phyloP scores from a whole-genome alignment of 1,140 invertebrate genomes.

The Artemia franciscana region DNA sequence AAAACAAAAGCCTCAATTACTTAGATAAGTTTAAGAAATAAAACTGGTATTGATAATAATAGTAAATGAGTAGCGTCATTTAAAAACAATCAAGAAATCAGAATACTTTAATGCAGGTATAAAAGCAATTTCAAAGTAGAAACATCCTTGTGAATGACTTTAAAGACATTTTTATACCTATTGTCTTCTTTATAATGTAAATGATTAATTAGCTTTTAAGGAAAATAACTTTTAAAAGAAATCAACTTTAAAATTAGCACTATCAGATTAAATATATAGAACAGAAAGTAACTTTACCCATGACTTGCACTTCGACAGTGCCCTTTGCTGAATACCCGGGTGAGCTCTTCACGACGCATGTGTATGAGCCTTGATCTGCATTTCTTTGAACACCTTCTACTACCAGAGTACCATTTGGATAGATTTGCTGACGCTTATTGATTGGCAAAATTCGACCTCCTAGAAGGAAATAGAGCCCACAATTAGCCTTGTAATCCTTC shows the following conservation, averaged over 20 bases:
- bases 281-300: conserved; percentile 41
- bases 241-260: not conserved
- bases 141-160: too few species aligned
- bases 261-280: not conserved
- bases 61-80: too few species aligned
- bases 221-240: conserved; percentile 1
- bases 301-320: conserved; percentile 74
- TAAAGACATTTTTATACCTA: too few species aligned
- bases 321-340: conserved; percentile 66
- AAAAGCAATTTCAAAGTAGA: too few species aligned
- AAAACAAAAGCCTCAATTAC: too few species aligned
- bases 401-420: conserved; percentile 73
- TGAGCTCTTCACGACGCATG: conserved; percentile 70
- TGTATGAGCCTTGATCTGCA: conserved; percentile 80
- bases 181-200: too few species aligned
- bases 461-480: conserved; percentile 13
- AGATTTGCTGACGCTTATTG: conserved; percentile 82
- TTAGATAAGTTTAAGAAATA: too few species aligned
- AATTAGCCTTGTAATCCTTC: too few species aligned
- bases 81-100: too few species aligned
- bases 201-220: too few species aligned
- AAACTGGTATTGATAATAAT: too few species aligned
- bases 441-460: conserved; percentile 55
- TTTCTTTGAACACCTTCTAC: conserved; percentile 77
- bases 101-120: too few species aligned